These are phyloP conservation scores for Cartodere bifasciata DNA, from an alignment of 2,888 invertebrate genomes.

Conservation along the genomic window DNA sequence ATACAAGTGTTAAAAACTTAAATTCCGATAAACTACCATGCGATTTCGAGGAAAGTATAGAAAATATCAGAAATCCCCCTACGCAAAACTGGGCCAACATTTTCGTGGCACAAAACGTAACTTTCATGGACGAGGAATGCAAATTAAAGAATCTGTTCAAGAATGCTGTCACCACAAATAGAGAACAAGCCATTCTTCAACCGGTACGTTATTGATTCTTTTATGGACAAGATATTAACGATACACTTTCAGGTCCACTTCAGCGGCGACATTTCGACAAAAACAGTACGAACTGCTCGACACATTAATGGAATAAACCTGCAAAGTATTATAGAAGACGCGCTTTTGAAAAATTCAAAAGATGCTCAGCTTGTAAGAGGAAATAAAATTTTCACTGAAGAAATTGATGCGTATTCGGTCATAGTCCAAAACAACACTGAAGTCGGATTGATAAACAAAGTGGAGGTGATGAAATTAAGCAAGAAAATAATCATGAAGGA, in stretches of 20 bases:
- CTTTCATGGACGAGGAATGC: conserved; percentile 19
- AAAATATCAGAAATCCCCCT: conserved; percentile 17
- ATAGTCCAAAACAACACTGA: conserved; percentile 15
- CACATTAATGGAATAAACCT: conserved; percentile 26
- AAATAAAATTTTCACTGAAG: conserved; percentile 21
- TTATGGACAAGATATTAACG: too few species aligned
- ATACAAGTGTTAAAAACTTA: conserved; percentile 13
- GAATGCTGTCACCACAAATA: conserved; percentile 20
- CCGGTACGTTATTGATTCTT: conserved; percentile 19
- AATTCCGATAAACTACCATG: conserved; percentile 16
- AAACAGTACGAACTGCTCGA: conserved; percentile 18
- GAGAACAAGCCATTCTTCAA: conserved; percentile 19
- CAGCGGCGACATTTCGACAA: conserved; percentile 18
- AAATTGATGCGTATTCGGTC: conserved; percentile 15
- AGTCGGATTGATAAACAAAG: conserved; percentile 20
- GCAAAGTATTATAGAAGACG: conserved; percentile 25
- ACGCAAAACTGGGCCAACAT: conserved; percentile 19
- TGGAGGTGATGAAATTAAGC: conserved; percentile 20
- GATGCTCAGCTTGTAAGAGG: conserved; percentile 23
- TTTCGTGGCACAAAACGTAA: conserved; percentile 19
- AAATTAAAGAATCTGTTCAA: conserved; percentile 20
- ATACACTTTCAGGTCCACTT: conserved; percentile 22
- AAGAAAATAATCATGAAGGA: conserved; percentile 21
- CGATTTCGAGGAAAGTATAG: conserved; percentile 15
- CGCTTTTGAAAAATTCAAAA: conserved; percentile 21